Base-by-base conservation (phyloP, 2,797 vertebrate species). In the Limnodromus scolopaceus region DNA sequence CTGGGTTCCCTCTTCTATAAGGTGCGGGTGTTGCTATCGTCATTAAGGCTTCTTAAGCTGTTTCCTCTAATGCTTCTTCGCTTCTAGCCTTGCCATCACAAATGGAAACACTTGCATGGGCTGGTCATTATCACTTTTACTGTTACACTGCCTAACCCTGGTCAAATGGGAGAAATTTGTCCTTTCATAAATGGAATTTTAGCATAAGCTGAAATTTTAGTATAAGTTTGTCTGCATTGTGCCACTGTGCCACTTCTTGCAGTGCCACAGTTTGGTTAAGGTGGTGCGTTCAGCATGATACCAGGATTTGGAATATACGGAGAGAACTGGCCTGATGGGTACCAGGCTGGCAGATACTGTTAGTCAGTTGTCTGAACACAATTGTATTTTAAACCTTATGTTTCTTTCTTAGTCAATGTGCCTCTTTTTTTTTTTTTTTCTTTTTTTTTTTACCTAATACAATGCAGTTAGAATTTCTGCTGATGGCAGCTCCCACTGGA, bases 401-500 rank as follows among this genome's bases (percentile, higher is more conserved):
- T 87, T 91, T 92, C 19, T 18, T 22, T 89, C 66, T 90, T 79
- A 24, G 74, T 69, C 46, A 58, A 27, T 58, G 51, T 78, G 45
- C 8, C 9, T 34, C 3, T 30, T 25, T 16, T 18, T 18, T 38
- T 9, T 13, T 9, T 7, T 43, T 43, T 3, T 4, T 1, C 0
- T 8, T 22, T 55, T 8, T 24, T 34, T 36, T 58, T 25, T 14
- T 1, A 6, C 2, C 28, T 46, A 60, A 39, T 82, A 72, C 57
- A 88, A 71, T 57, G 43, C 22, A 69, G 23, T 66, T 84, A 63
- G 24, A 20, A 16, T 72, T 96, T 91, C 76, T 95, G 92, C 74
- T 79, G 93, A 84, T 51, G 58, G 39, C 14, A 46, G 63, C 55
- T 94, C 83, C 66, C 84, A 11, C 30, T 70, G 82, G 84, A 91